phyloP scores from a whole-genome alignment of 2,113 vertebrate species.

The Megalops atlanticus region DNA sequence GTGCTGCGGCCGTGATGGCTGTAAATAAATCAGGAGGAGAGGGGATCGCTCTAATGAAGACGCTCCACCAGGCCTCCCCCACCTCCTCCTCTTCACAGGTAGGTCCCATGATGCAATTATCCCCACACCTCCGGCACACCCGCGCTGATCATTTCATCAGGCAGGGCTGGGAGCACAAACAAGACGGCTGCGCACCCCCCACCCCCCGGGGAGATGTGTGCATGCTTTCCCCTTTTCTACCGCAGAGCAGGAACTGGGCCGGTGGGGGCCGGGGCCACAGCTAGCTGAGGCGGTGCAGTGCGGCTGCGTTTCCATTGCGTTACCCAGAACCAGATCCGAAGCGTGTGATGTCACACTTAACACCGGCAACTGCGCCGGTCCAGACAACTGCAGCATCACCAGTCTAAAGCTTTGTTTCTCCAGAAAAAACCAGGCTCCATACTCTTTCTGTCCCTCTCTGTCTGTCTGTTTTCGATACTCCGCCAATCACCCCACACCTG shows the following conservation, averaged over 20 bases:
- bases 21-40: neutral
- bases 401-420: no score
- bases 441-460: no score
- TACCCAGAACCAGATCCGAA: no score
- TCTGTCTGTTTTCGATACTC: no score
- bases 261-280: neutral
- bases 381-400: no score
- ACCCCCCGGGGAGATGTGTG: neutral
- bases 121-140: neutral
- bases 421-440: no score
- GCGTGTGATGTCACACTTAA: no score
- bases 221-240: neutral
- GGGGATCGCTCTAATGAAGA: neutral
- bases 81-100: neutral
- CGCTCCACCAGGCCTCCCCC: neutral
- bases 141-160: constrained; percentile 7
- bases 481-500: no score
- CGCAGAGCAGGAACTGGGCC: neutral
- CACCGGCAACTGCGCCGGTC: no score
- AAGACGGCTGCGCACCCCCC: neutral
- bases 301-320: no score
- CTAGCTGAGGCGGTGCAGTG: no score
- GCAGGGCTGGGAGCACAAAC: neutral
- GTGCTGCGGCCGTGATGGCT: neutral
- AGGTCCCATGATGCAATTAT: constrained; percentile 15